Evolutionary conservation across 1,140 invertebrate species (phyloP).

Genomic region (Paramacrobiotus metropolitanus): DNA sequence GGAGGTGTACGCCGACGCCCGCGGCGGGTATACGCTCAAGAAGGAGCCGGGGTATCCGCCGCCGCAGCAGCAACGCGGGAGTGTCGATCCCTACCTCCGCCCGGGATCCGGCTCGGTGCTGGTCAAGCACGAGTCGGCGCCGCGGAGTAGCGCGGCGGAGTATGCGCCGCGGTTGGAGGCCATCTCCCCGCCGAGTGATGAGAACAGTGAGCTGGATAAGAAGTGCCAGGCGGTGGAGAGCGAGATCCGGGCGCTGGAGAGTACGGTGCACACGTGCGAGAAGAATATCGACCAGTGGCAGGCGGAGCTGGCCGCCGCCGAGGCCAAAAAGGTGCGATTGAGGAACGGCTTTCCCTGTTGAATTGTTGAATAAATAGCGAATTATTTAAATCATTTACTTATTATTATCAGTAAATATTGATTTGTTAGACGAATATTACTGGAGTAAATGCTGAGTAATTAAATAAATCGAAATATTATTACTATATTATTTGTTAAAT

Average conservation of each 20-base stretch:
- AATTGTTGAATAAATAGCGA: no score
- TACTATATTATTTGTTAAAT: no score
- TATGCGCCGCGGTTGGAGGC: not conserved
- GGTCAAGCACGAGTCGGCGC: no score
- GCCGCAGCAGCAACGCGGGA: not conserved
- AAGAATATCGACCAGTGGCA: not conserved
- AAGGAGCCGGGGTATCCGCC: not conserved
- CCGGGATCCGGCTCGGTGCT: no score
- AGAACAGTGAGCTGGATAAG: not conserved
- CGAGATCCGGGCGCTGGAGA: not conserved
- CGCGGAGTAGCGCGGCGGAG: no score
- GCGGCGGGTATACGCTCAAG: not conserved
- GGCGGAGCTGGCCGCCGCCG: not conserved
- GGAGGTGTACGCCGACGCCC: no score
- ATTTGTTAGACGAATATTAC: no score
- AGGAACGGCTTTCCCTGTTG: no score
- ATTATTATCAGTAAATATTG: not conserved
- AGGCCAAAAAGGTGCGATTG: not conserved
- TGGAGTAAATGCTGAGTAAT: no score
- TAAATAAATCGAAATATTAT: no score
- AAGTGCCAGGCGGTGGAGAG: not conserved
- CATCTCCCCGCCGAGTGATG: not conserved
- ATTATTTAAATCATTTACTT: no score
- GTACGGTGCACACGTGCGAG: not conserved
- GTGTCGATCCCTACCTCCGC: no score